Evolutionary conservation across 1,140 invertebrate species (phyloP).

Genomic region (Sarcophaga peregrina): DNA sequence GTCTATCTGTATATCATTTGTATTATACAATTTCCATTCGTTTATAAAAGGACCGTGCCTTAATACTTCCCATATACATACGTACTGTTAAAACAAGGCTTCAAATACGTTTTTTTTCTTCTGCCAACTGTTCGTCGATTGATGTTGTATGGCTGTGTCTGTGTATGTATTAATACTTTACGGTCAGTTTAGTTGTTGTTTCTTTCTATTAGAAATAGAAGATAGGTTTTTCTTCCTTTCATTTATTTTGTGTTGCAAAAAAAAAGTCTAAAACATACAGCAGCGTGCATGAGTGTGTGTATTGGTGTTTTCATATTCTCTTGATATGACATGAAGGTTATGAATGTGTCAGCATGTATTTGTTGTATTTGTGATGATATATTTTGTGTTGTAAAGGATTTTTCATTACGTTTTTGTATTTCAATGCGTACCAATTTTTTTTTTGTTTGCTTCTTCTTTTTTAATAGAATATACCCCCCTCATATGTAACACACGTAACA

Average conservation of each 20-base stretch:
- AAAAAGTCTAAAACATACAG: no score
- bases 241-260: not conserved
- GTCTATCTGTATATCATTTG: slow-evolving; percentile 3
- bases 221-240: not conserved
- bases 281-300: no score
- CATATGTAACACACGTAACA: no score
- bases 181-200: not conserved
- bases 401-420: not conserved
- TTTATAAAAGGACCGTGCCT: not conserved
- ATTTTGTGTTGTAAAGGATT: not conserved
- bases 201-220: not conserved
- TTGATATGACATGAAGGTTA: slow-evolving; percentile 10
- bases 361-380: not conserved
- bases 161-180: not conserved
- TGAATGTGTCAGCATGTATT: not conserved
- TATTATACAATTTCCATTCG: not conserved
- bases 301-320: not conserved
- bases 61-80: not conserved
- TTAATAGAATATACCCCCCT: no score
- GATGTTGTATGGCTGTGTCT: not conserved
- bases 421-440: no score
- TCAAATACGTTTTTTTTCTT: not conserved
- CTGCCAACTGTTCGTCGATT: not conserved
- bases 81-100: no score
- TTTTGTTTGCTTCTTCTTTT: no score